These are phyloP conservation scores for Drepana falcataria DNA, from an alignment of 2,888 invertebrate genomes.

Conservation along the genomic window DNA sequence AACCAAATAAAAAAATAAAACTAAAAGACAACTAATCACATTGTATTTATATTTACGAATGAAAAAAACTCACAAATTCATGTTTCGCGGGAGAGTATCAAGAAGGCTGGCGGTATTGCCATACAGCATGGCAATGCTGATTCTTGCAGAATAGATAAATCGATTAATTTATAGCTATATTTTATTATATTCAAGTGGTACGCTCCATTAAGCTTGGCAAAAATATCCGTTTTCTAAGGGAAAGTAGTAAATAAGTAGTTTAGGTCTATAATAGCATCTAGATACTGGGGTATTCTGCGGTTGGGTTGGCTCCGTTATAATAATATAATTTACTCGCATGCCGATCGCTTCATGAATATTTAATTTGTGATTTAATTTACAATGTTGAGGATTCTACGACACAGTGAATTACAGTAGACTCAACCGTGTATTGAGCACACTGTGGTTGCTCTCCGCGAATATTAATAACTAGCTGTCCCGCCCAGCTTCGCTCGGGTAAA, in stretches of 20 bases:
- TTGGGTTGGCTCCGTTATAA: background rate
- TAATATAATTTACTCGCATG: background rate
- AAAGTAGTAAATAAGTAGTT: conserved; percentile 10
- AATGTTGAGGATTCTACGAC: background rate
- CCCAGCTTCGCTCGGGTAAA: no score
- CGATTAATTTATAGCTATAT: background rate
- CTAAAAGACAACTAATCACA: no score
- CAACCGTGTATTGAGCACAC: no score
- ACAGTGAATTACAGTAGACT: background rate
- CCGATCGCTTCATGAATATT: background rate
- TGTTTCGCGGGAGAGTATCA: no score
- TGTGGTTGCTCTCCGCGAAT: no score
- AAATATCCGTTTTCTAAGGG: conserved; percentile 19
- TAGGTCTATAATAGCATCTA: background rate
- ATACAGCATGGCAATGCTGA: no score
- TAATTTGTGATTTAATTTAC: background rate
- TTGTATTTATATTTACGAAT: no score
- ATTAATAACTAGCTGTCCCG: no score
- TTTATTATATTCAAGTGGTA: conserved; percentile 8
- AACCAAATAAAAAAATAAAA: no score
- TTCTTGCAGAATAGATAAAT: no score
- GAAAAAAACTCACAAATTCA: no score
- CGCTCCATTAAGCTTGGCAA: conserved; percentile 12
- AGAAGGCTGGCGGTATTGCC: no score
- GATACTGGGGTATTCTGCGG: background rate